Evolutionary conservation across 2,113 vertebrate species (phyloP).

Genomic region (Dermatemys mawii): DNA sequence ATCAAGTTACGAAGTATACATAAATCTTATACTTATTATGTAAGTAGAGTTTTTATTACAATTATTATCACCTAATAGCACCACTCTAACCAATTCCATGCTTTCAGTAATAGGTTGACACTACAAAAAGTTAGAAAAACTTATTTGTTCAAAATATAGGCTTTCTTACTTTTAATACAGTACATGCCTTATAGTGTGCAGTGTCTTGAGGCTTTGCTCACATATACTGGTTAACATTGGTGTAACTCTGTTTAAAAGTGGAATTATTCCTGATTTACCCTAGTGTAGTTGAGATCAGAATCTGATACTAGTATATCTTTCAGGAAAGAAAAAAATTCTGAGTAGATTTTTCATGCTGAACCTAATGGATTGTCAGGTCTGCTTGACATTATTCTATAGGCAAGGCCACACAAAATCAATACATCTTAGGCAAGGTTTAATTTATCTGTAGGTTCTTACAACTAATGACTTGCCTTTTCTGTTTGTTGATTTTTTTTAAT

Average conservation of each 20-base stretch:
- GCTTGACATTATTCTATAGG: conserved; percentile 82
- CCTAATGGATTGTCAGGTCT: conserved; percentile 79
- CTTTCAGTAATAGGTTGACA: conserved; percentile 41
- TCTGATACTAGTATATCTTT: conserved; percentile 57
- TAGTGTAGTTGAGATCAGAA: conserved; percentile 25
- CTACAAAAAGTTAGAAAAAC: conserved; percentile 39
- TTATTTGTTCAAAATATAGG: not conserved
- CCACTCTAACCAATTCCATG: not conserved
- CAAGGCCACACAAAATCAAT: conserved; percentile 82
- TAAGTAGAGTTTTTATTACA: not conserved
- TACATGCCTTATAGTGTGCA: not conserved
- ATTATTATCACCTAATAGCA: conserved; percentile 31
- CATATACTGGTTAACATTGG: not conserved
- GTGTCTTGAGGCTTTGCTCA: conserved; percentile 39
- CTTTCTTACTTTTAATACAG: conserved; percentile 39
- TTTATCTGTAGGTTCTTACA: conserved; percentile 83
- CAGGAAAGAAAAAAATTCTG: conserved; percentile 73
- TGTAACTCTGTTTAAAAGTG: not conserved
- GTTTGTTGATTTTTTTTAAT: conserved; percentile 77
- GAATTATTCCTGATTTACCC: conserved; percentile 27
- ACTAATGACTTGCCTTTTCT: conserved; percentile 81
- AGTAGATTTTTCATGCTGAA: conserved; percentile 78
- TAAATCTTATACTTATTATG: not conserved
- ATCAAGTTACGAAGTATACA: not conserved
- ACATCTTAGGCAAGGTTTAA: conserved; percentile 83